These are phyloP conservation scores for Mimas tiliae DNA, from an alignment of 2,888 invertebrate species.

Conservation along the genomic window DNA sequence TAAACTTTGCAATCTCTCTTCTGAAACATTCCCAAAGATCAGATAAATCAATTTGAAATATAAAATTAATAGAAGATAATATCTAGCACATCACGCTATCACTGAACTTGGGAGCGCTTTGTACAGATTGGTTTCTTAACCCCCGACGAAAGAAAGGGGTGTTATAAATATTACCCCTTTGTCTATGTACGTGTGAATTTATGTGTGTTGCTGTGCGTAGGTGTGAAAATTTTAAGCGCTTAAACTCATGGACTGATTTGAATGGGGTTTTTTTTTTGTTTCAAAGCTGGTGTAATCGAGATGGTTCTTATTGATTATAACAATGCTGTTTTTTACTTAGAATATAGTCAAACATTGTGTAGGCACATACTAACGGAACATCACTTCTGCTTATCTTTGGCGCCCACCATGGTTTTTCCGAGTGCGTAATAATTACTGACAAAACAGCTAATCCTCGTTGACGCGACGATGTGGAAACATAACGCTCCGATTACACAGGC, in stretches of 20 bases:
- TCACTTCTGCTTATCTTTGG: neutral
- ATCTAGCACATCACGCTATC: no score
- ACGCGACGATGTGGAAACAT: conserved; percentile 47
- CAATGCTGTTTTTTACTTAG: no score
- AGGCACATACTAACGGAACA: neutral
- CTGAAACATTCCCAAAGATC: conserved; percentile 39
- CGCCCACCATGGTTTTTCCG: conserved; percentile 44
- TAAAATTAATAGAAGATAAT: neutral
- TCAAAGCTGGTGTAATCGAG: no score
- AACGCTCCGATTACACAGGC: conserved; percentile 40
- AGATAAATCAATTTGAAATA: neutral
- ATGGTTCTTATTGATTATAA: no score
- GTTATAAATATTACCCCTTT: no score
- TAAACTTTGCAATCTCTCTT: conserved; percentile 63
- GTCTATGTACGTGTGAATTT: no score
- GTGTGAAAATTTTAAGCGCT: neutral
- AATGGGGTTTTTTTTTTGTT: no score
- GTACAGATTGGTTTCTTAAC: no score
- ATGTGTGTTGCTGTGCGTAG: no score
- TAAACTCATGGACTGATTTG: no score
- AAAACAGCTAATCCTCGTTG: conserved; percentile 57
- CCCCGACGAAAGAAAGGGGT: no score
- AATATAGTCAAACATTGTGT: neutral
- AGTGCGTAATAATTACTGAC: conserved; percentile 59
- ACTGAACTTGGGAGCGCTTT: no score